Evolutionary conservation across 2,113 vertebrate species (phyloP), one percentile per base, ranked within the genome.

Genomic region (Nesogale talazaci): DNA sequence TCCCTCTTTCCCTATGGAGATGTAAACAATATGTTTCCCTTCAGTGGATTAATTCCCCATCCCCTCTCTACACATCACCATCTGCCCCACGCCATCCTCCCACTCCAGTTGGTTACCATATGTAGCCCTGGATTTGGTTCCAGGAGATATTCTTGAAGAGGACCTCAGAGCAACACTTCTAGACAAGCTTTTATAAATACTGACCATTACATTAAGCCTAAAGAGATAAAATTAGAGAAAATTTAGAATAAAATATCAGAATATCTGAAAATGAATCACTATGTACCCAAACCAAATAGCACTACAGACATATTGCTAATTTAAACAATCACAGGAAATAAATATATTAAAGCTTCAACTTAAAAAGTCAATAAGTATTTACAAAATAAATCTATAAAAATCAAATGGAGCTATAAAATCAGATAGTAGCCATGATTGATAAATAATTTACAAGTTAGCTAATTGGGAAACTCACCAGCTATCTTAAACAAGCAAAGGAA

Each of bases 221-320:
- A 82, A 38, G 29, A 89, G 19, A 82, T 27, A 69, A 23, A 36
- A 83, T 63, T 42, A 86, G 61, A 69, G 76, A 29, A 76, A 36
- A 77, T 76, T 59, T 65, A 90, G 63, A 63, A 27, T 75, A 78
- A 77, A 52, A 77, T 70, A 77, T 90, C 25, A 82, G 42, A 61
- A 31, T 82, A 36, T 59, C 19, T 86, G 46, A 86, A 69, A 76
- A 81, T 6, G 57, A 79, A 76, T 40, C 40, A 42, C 11, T 42
- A 27, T 38, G 40, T 75, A 10, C 40, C 23, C 25, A 27, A 75
- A 38, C 3, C 3, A 34, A 10, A 23, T 76, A 52, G 16, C 31
- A 80, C 23, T 57, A 12, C 16, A 80, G 3, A 29, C 81, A 81
- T 67, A 52, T 20, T 59, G 69, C 34, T 22, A 31, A 31, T 65